phyloP scores from a whole-genome alignment of 2,888 invertebrate genomes.

The Cephus rjabovi region DNA sequence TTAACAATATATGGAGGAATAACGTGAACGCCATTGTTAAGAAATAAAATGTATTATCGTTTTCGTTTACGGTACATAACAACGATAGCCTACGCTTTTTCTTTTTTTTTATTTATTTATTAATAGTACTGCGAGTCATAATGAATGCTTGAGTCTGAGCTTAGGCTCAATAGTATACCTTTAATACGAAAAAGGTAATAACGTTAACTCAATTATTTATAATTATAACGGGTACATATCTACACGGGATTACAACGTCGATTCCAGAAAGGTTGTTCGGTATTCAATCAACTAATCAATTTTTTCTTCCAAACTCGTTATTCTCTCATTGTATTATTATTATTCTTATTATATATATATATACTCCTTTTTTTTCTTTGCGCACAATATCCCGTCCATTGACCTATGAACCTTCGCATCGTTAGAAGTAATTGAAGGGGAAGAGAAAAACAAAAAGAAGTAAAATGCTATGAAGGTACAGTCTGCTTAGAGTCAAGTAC shows the following conservation, averaged over 20 bases:
- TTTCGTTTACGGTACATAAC: conserved; percentile 12
- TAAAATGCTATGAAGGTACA: neutral
- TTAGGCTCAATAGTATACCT: conserved; percentile 8
- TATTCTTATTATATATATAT: neutral
- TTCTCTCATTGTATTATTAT: neutral
- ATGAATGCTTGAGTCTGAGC: conserved; percentile 9
- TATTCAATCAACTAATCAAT: neutral
- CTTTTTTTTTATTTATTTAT: neutral
- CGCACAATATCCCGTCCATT: neutral
- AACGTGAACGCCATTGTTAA: neutral
- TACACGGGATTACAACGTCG: conserved; percentile 2
- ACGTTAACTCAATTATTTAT: conserved; percentile 7
- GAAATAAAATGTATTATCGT: conserved; percentile 21
- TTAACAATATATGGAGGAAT: neutral
- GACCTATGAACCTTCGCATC: neutral
- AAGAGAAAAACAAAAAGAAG: neutral
- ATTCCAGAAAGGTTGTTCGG: conserved; percentile 3
- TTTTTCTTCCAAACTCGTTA: neutral
- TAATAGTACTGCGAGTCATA: conserved; percentile 7
- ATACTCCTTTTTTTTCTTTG: neutral
- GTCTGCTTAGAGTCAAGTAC: neutral
- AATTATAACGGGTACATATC: conserved; percentile 10
- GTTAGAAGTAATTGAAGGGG: neutral
- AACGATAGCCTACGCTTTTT: conserved; percentile 1
- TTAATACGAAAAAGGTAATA: neutral